Conservation (phyloP, 2,797 vertebrate genomes). For the Bucorvus abyssinicus region DNA sequence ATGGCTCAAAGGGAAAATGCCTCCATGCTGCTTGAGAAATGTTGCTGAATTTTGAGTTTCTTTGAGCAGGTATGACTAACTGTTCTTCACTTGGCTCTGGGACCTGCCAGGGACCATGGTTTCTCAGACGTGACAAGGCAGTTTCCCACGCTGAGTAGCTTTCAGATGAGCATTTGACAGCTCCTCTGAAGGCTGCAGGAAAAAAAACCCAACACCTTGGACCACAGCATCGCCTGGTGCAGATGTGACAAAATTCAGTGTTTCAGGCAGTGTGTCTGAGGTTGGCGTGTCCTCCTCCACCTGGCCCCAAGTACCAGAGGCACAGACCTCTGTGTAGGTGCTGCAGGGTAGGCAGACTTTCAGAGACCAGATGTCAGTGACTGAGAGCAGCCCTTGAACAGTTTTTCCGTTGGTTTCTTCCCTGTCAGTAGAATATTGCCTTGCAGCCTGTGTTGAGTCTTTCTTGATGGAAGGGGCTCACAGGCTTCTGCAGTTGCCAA, state of each 20-base stretch:
- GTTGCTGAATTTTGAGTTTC: background rate
- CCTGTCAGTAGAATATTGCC: background rate
- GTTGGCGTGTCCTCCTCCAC: background rate
- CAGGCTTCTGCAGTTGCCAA: rapidly evolving
- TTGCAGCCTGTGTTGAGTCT: background rate
- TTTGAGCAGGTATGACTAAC: background rate
- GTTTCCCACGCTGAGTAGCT: background rate
- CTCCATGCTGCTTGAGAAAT: background rate
- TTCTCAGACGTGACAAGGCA: background rate
- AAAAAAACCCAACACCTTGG: background rate
- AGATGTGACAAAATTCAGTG: background rate
- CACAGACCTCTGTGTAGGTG: background rate
- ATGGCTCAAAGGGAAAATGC: background rate
- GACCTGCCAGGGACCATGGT: background rate
- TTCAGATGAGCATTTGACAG: slow-evolving; percentile 18
- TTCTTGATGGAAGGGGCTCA: background rate
- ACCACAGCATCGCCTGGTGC: background rate
- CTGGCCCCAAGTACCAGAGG: rapidly evolving
- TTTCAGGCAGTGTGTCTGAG: rapidly evolving
- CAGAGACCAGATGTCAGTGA: background rate
- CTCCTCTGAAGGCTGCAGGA: background rate
- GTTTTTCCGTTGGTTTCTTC: background rate
- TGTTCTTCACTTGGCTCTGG: background rate
- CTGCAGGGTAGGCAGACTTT: background rate
- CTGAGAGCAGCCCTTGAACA: background rate